Evolutionary conservation across 2,888 invertebrate species (phyloP), one percentile per base, ranked within the genome.

Genomic region (Sinopyrophorus schimmeli): DNA sequence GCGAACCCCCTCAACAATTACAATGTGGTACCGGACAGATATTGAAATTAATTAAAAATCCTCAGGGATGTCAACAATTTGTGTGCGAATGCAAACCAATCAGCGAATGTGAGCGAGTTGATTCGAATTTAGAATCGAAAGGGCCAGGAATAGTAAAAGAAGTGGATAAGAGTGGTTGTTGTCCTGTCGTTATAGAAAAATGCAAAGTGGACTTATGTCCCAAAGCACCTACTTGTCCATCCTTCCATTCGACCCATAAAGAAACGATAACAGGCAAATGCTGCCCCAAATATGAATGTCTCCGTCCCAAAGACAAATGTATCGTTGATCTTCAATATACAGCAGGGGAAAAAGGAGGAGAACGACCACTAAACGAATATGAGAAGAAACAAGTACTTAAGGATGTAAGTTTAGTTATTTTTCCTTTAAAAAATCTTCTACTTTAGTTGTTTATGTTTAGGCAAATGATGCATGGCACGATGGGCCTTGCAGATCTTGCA

Each of bases 41-140:
- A 4, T 77, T 84, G 59, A 89, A 88, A 65, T 74, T 83, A 47
- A 81, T 82, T 59, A 81, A 76, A 0, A 81, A 79, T 17, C 53
- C 79, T 1, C 78, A 83, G 58, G 86, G 84, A 3, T 91, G 91
- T 70, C 80, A 80, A 18, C 81, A 84, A 59, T 88, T 84, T 55
- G 78, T 86, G 51, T 91, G 91, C 63, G 89, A 87, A 74, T 91
- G 91, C 64, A 82, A 83, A 64, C 87, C 87, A 0, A 69, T 76
- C 3, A 81, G 82, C 27, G 83, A 89, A 54, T 91, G 91, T 64
- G 81, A 81, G 3, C 66, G 69, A 1, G 61, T 80, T 1, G 78
- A 76, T 39, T 70, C 76, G 9, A 57, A 60, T 5, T 57, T 57
- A 3, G 53, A 55, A 9, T 23, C 44, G 3, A 58, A 63, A 3